Percentiles rank a stretch among this genome's conserved stretches.
Evolutionary conservation across 2,797 vertebrate genomes (phyloP).

Genomic region (Melanogrammus aeglefinus): DNA sequence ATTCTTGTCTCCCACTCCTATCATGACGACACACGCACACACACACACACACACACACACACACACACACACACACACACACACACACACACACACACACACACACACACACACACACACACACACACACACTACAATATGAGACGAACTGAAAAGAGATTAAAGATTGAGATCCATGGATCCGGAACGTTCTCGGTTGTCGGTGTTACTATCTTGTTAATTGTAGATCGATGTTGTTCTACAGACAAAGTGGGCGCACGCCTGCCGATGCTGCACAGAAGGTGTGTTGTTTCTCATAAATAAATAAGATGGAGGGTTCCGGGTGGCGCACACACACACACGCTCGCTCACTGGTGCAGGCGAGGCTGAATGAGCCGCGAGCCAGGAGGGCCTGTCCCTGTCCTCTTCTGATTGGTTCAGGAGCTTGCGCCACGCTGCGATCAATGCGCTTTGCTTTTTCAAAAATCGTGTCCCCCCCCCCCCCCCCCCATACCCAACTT

Average conservation of each 20-base stretch:
- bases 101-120: neutral
- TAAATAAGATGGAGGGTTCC: constrained; percentile 32
- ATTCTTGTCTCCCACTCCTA: too few relatives aligned
- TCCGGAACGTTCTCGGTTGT: constrained; percentile 19
- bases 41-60: neutral
- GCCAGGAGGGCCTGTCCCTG: constrained; percentile 28
- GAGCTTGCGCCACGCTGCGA: constrained; percentile 43
- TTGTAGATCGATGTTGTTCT: constrained; percentile 48
- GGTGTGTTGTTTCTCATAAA: constrained; percentile 29
- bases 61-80: constrained; percentile 12
- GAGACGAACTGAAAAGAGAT: constrained; percentile 27
- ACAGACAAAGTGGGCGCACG: constrained; percentile 18
- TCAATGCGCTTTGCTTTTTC: constrained; percentile 21
- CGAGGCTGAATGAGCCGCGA: constrained; percentile 33
- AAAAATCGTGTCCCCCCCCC: neutral
- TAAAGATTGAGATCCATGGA: constrained; percentile 34
- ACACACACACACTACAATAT: neutral
- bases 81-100: constrained; percentile 12
- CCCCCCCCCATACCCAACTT: neutral
- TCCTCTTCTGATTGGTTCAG: constrained; percentile 43
- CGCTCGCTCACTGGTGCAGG: neutral
- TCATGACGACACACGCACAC: too few relatives aligned
- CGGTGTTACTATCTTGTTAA: constrained; percentile 39
- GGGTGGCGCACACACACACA: neutral
- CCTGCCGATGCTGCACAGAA: constrained; percentile 21